Percentiles rank a stretch among this genome's conserved stretches.
phyloP scores from a whole-genome alignment of 37 sponge, comb jelly and placozoan genomes.

The Corticium candelabrum region DNA sequence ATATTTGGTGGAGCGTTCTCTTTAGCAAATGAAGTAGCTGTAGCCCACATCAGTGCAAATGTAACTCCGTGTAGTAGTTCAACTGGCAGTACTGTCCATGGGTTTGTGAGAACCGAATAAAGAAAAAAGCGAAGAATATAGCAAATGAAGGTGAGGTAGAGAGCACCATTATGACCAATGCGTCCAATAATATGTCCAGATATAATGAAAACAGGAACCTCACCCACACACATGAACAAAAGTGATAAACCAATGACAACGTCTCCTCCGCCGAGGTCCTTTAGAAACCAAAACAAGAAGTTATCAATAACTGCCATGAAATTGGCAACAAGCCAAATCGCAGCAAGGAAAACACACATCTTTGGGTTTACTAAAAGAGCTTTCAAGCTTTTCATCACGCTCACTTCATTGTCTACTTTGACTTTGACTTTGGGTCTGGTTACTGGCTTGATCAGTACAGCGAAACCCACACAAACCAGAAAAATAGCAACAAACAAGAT shows the following conservation, averaged over 20 bases:
- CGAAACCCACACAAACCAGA: neutral
- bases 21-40: neutral
- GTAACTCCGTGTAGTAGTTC: slow-evolving; percentile 13
- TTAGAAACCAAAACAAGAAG: slow-evolving; percentile 8
- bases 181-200: neutral
- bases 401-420: neutral
- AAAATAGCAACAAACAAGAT: neutral
- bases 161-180: neutral
- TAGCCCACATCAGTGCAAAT: slow-evolving; percentile 9
- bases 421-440: neutral
- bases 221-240: neutral
- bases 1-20: neutral
- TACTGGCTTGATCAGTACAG: neutral
- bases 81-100: neutral
- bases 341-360: neutral
- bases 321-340: neutral
- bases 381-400: neutral
- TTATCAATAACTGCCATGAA: neutral
- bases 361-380: neutral
- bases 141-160: neutral
- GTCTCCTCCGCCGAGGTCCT: neutral
- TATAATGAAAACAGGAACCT: neutral
- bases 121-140: neutral
- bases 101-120: neutral
- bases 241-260: neutral